A percentile compares a stretch with the other conserved stretches of the same genome.
Conservation (phyloP, 35 echinoderm and acorn worm genomes). For the Stichopus chloronotus region DNA sequence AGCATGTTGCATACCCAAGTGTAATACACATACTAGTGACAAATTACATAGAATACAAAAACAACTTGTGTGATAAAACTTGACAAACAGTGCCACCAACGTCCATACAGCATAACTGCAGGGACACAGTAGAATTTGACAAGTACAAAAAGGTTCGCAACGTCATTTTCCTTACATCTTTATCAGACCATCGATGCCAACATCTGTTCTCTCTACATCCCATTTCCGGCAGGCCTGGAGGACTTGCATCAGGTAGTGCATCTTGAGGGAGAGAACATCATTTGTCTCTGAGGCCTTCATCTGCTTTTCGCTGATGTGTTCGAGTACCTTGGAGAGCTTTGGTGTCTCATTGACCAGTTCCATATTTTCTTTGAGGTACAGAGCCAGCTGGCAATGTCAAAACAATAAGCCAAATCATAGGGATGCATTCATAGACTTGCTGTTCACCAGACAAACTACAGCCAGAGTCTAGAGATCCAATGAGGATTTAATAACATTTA, state of each 20-base stretch:
- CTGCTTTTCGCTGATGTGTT: slow-evolving; percentile 83
- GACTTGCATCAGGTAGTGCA: slow-evolving; percentile 78
- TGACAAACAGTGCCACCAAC: too few species aligned
- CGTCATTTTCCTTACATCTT: slow-evolving; percentile 76
- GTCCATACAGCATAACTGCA: too few species aligned
- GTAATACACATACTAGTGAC: too few species aligned
- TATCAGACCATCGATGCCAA: slow-evolving; percentile 70
- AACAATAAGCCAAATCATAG: not conserved
- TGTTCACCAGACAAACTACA: too few species aligned
- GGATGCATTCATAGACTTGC: not conserved
- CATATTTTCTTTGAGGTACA: slow-evolving; percentile 71
- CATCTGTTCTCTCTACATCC: slow-evolving; percentile 78
- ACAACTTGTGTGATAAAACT: too few species aligned
- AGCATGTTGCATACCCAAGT: too few species aligned
- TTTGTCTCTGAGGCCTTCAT: slow-evolving; percentile 82
- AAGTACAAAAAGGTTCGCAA: too few species aligned
- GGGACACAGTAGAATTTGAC: too few species aligned
- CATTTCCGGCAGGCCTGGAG: slow-evolving; percentile 81
- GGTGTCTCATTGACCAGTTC: slow-evolving; percentile 78
- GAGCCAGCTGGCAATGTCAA: slow-evolving; percentile 62
- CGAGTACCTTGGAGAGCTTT: slow-evolving; percentile 68
- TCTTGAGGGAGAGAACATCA: slow-evolving; percentile 89
- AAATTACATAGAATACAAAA: too few species aligned
- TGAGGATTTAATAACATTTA: too few species aligned
- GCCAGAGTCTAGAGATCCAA: too few species aligned